A percentile compares a stretch with the other conserved stretches of the same genome.
Conservation (phyloP, 2,113 vertebrate genomes). For the Lepus americanus region DNA sequence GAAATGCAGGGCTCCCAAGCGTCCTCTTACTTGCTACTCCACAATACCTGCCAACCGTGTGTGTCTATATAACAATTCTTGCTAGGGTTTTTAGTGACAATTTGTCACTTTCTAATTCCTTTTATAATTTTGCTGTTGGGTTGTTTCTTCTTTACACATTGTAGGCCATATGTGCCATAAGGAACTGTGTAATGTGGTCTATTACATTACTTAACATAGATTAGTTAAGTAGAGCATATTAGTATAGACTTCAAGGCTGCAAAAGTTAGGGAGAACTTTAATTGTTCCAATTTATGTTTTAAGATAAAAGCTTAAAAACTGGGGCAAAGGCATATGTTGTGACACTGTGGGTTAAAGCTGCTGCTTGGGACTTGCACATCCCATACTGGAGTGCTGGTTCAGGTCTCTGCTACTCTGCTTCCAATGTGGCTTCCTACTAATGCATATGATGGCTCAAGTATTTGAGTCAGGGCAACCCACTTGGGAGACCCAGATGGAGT, state of each 20-base stretch:
- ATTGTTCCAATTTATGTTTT: slow-evolving; percentile 22
- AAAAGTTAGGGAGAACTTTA: slow-evolving; percentile 25
- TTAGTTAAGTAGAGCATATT: slow-evolving; percentile 18
- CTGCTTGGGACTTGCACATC: no score
- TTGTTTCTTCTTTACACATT: neutral
- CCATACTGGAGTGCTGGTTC: no score
- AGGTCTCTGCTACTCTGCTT: no score
- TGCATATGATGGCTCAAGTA: no score
- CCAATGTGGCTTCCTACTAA: no score
- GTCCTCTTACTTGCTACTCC: no score
- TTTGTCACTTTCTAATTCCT: slow-evolving; percentile 26
- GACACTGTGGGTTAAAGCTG: no score
- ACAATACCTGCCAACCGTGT: no score
- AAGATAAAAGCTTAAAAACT: slow-evolving; percentile 33
- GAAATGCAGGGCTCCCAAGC: no score
- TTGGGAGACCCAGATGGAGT: no score
- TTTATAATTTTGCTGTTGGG: neutral
- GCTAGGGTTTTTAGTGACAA: neutral
- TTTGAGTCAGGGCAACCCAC: no score
- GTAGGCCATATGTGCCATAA: neutral
- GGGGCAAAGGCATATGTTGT: no score
- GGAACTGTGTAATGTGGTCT: neutral
- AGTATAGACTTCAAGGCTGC: neutral
- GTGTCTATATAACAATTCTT: neutral
- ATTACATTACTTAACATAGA: neutral